Base-by-base conservation (phyloP, 2,113 vertebrate genomes). In the Brienomyrus brachyistius region DNA sequence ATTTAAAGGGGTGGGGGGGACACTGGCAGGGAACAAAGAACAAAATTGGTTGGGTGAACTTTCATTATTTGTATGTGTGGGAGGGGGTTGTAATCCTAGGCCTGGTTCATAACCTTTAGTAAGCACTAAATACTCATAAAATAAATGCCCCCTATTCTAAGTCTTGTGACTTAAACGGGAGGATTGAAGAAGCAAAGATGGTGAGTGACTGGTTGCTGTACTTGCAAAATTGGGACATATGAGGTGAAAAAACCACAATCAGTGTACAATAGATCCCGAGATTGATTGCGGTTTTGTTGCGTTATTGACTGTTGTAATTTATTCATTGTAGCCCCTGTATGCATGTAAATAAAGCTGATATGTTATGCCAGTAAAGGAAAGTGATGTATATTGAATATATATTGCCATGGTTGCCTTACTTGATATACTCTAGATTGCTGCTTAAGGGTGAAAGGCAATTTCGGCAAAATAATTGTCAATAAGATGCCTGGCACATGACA, bases 331-430 rank as follows among this genome's bases (percentile, higher is more conserved):
- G 45, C 82, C 82, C 10, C 43, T 11, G 45, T 21, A 50, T 48
- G 47, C n/a, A 85, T 85, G 48, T 13, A 85, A 10, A 85, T 85
- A 85, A 85, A 50, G 23, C 19, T 48, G 56, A n/a, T n/a, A 47
- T 15, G 31, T 77, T 17, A 40, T 40, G 5, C 70, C 70, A 50
- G 43, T 85, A 90, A 89, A 88, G 15, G 54, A 48, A 51, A 50
- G 54, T 35, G n/a, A 50, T 48, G 35, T 47, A 21, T 84, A 90
- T 47, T 35, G 51, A 84, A 59, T 31, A 85, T 31, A 31, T 31
- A 89, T 52, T 87, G 70, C 90, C 88, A 91, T 80, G 90, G 88
- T 89, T 89, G 87, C 84, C 89, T 93, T 92, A 85, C 27, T 92
- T 91, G 82, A 50, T 83, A 90, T 88, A 90, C 90, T 91, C 74